Base-by-base conservation (phyloP, 2,797 vertebrate species). In the Vespertilio murinus region DNA sequence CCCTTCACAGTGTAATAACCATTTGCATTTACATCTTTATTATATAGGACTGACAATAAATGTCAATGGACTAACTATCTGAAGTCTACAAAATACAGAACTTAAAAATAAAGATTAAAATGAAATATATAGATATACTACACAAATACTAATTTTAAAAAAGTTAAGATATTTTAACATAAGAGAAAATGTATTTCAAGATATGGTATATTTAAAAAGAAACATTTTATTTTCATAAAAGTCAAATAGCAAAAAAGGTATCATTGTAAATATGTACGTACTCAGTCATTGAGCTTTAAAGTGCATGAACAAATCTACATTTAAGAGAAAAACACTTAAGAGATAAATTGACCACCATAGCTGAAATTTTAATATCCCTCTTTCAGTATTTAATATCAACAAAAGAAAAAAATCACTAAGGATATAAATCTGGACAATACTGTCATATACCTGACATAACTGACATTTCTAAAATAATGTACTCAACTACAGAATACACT, bases 251-350 rank as follows among this genome's bases (percentile, higher is more conserved):
- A 93, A 12, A 33, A 33, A 94, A 77, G 73, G 23, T n/a, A 22
- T 33, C 18, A 49, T 20, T 74, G 45, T 74, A 74, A 88, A 85
- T n/a, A 11, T 77, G 18, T 25, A 54, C 17, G 23, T 8, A 88
- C 40, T 25, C 65, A 73, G 52, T 81, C 64, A 79, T 17, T 83
- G 17, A 86, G 23, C 70, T 95, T 91, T 83, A 89, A 95, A 83
- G 90, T 83, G 28, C 35, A 86, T 52, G 35, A 56, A 47, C 38
- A 65, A 75, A 85, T 5, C 65, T 9, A n/a, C 33, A 90, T 56
- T 83, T 69, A 73, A 88, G 16, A 52, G n/a, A 81, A 91, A 94
- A 70, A 74, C 8, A 64, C 25, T 56, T 56, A 56, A 56, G 56
- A 64, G 74, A 70, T n/a, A 91, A 77, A 84, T 3, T 56, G 69